Base-by-base conservation (phyloP, 2,888 invertebrate genomes). In the Eupithecia inturbata region DNA sequence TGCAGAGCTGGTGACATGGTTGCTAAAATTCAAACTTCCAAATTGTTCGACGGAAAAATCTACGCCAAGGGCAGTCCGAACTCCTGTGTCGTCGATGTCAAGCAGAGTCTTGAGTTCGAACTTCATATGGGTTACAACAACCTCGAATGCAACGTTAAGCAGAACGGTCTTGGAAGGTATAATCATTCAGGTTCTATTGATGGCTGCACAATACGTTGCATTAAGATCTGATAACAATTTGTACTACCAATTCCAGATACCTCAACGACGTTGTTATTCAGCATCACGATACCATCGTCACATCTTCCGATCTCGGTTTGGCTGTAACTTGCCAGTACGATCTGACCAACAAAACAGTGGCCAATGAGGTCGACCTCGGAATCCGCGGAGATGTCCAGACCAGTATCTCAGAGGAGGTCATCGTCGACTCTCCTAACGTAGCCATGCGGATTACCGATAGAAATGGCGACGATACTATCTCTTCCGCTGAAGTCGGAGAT, bases 291-390 rank as follows among this genome's bases (percentile, higher is more conserved):
- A 98, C 98, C 86, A 98, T 99, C 84, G 98, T 99, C 79, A 99
- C 98, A 79, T 98, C 98, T 78, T 98, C 98, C 68, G 98, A 99
- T 95, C 95, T 99, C 84, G 98, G 98, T 57, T 95, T 98, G 72
- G 98, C 98, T 67, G 98, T 99, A 76, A 98, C 98, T 80, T 99
- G 98, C 91, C 98, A 98, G 88, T 98, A 98, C 91, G 98, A 98
- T 89, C 95, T 98, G 83, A 98, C 98, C 82, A 98, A 98, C 91
- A 98, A 98, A 95, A 98, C 98, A 71, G 98, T 99, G 62, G 97
- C 98, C 74, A 98, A 98, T 91, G 98, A 98, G 91, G 98, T 98
- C 69, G 98, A 98, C 90, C 95, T 98, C 79, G 97, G 97, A 80
- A 98, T 98, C 72, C 97, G 97, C 80, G 98, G 98, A 73, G 98